These are phyloP conservation scores for Chiloscyllium plagiosum DNA, from an alignment of 2,113 vertebrate species.

Conservation along the genomic window DNA sequence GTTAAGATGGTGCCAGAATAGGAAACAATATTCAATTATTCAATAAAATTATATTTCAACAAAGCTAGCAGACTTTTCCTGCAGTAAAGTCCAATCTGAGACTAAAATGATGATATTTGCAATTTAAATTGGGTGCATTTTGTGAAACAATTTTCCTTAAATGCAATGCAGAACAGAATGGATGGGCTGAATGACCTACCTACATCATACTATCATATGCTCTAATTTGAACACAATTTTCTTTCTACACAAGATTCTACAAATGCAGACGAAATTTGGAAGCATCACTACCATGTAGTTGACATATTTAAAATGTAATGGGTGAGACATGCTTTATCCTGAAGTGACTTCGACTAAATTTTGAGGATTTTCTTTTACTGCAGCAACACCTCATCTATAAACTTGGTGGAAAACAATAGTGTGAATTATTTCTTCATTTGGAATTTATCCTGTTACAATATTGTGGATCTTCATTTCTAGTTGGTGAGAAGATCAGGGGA, in stretches of 20 bases:
- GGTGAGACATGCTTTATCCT: background rate
- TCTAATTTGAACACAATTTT: background rate
- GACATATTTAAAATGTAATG: background rate
- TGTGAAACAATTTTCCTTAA: background rate
- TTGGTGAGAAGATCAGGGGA: background rate
- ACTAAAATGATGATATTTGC: background rate
- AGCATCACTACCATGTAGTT: background rate
- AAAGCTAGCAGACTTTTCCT: background rate
- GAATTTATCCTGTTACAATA: background rate
- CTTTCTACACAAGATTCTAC: background rate
- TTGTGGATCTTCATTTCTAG: no score
- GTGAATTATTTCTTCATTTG: background rate
- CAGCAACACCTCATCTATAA: background rate
- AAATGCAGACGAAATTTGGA: background rate
- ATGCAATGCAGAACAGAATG: no score
- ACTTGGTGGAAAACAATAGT: background rate
- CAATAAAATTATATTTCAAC: no score
- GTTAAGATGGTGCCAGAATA: background rate
- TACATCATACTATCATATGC: no score
- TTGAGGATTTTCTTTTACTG: background rate
- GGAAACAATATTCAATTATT: no score
- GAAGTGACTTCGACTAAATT: background rate
- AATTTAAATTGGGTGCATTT: background rate
- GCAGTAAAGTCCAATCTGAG: background rate
- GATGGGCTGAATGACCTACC: no score